Evolutionary conservation across 1,140 invertebrate genomes (phyloP).

Genomic region (Magallana gigas): DNA sequence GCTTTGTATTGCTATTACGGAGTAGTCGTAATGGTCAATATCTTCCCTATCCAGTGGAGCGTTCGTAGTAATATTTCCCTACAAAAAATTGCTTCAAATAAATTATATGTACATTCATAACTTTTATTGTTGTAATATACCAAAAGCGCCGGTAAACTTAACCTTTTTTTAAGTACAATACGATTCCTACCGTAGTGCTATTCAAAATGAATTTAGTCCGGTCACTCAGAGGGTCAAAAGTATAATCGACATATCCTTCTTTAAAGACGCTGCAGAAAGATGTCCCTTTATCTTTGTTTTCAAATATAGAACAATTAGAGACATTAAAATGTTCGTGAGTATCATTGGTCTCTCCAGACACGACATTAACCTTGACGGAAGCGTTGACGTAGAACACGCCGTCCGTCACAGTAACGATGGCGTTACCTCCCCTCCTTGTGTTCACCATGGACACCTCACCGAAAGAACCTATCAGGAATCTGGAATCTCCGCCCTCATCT

Average conservation of each 20-base stretch:
- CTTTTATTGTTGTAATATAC: too few species aligned
- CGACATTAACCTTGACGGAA: neutral
- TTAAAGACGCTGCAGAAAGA: neutral
- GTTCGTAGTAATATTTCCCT: neutral
- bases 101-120: too few species aligned
- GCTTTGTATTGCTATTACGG: neutral
- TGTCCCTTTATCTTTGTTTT: neutral
- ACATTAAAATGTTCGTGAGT: neutral
- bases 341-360: neutral
- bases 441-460: neutral
- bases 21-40: neutral
- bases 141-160: too few species aligned
- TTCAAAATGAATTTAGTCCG: neutral
- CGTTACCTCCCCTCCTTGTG: neutral
- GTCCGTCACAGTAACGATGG: neutral
- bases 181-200: too few species aligned
- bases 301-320: neutral
- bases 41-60: neutral
- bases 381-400: neutral
- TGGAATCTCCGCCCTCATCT: neutral
- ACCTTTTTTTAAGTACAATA: too few species aligned
- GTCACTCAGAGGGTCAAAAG: neutral
- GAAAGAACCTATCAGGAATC: neutral
- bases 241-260: neutral
- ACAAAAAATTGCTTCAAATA: neutral